A percentile compares a stretch with the other conserved stretches of the same genome.
These are phyloP conservation scores for Alligator sinensis DNA, from an alignment of 2,113 vertebrate genomes.

Conservation along the genomic window DNA sequence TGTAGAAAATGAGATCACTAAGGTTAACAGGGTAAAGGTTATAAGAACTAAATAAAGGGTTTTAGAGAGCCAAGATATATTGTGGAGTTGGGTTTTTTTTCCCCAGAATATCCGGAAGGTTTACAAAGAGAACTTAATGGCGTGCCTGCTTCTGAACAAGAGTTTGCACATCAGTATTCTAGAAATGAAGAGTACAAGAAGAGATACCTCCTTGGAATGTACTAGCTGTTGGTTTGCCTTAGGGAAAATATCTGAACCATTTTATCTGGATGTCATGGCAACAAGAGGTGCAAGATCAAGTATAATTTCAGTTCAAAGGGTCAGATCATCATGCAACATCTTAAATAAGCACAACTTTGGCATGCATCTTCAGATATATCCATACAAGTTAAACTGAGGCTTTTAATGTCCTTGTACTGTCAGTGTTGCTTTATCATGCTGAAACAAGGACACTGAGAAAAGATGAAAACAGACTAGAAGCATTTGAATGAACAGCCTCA, in stretches of 20 bases:
- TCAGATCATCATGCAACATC: neutral
- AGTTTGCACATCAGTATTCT: neutral
- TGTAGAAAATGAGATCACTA: constrained; percentile 15
- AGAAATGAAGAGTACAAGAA: neutral
- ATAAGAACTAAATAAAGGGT: neutral
- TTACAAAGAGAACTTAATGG: constrained; percentile 2
- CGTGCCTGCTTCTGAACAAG: neutral
- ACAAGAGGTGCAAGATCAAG: constrained; percentile 33
- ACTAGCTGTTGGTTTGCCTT: constrained; percentile 14
- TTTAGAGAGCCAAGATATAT: neutral
- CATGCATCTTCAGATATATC: neutral
- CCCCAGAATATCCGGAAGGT: neutral
- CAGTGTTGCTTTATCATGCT: neutral
- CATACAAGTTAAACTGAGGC: neutral
- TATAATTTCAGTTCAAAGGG: constrained; percentile 36
- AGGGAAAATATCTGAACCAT: constrained; percentile 2
- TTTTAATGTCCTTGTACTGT: neutral
- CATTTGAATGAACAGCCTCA: neutral
- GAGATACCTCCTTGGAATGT: constrained; percentile 18
- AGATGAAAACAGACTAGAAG: neutral
- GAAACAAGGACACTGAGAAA: constrained; percentile 10
- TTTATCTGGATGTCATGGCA: constrained; percentile 50
- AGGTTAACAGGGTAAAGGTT: constrained; percentile 20
- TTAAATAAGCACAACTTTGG: constrained; percentile 29
- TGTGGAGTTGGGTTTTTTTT: rapidly evolving